Base-by-base conservation (phyloP, 1,140 invertebrate species). In the Bombus vancouverensis region DNA sequence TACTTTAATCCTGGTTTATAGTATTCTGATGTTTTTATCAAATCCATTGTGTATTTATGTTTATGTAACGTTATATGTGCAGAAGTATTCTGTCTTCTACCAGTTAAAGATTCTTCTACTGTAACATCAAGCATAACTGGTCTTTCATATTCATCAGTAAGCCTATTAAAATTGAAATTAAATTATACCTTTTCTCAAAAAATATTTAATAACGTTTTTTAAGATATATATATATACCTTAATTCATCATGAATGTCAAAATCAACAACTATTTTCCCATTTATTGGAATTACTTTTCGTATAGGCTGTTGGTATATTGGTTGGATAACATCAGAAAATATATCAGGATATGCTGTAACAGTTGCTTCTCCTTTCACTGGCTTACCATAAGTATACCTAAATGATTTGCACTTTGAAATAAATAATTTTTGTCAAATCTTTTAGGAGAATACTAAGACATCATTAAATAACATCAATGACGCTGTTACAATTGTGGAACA, bases 1-100 rank as follows among this genome's bases (percentile, higher is more conserved):
- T 98, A 99, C 81, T 97, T 97, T 70, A 99, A 95, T 13, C 97
- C 98, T 5, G 98, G 98, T 93, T 99, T 98, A 94, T 98, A 99
- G 88, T 97, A 97, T 80, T 97, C 96, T 8, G 98, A 96, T 2
- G 97, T 97, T 89, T 98, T 97, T 71, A 98, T 96, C 72, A 98
- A 96, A 88, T 98, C 97, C 93, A 99, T 96, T 90, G 97, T 97
- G 90, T 99, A 98, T 47, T 97, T 97, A 88, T 98, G 97, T 84
- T 97, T 96, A 92, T 99, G 97, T 3, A 99, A 93, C 32, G 96
- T 96, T 80, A 98, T 96, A 85, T 96, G 96, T 0, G 96, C 94
- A 0, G 97, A 96, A 18, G 96, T 96, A 94, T 99, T 99, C 93
- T 98, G 98, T 89, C 97, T 96, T 85, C 98, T 95, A 37, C 97